These are phyloP conservation scores for Muscidifurax raptorellus DNA, from an alignment of 1,140 invertebrate genomes.

Conservation along the genomic window DNA sequence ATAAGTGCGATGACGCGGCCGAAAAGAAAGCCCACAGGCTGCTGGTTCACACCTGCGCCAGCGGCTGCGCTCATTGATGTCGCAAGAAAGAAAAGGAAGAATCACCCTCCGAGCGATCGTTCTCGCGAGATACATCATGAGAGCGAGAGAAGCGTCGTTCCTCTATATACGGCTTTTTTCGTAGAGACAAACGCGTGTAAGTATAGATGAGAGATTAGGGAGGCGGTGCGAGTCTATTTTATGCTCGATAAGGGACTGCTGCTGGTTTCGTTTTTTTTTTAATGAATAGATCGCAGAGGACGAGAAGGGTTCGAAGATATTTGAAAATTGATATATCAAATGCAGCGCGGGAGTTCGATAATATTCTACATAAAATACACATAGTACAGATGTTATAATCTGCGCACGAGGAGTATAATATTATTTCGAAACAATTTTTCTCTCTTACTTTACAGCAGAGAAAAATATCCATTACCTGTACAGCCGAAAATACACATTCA, in stretches of 20 bases:
- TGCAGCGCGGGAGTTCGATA: no score
- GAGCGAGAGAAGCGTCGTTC: constrained; percentile 3
- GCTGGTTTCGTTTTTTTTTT: not conserved
- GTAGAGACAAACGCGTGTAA: not conserved
- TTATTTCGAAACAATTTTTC: no score
- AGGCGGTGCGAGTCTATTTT: constrained; percentile 15
- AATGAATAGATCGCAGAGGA: not conserved
- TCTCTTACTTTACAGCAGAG: no score
- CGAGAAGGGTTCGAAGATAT: not conserved
- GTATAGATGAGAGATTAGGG: constrained; percentile 38
- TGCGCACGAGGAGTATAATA: no score
- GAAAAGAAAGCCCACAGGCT: constrained; percentile 10
- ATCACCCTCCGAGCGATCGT: constrained; percentile 18
- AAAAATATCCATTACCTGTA: no score
- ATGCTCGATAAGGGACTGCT: constrained; percentile 11
- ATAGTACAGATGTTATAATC: no score
- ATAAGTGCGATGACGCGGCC: constrained; percentile 44
- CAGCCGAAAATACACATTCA: no score
- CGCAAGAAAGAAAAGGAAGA: not conserved
- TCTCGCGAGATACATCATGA: constrained; percentile 1
- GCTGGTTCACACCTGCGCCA: constrained; percentile 42
- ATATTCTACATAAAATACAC: no score
- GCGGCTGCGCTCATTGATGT: constrained; percentile 8
- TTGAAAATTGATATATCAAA: not conserved
- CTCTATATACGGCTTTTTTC: not conserved